Evolutionary conservation across 2,113 vertebrate genomes (phyloP).

Genomic region (Pteruthius melanotis): DNA sequence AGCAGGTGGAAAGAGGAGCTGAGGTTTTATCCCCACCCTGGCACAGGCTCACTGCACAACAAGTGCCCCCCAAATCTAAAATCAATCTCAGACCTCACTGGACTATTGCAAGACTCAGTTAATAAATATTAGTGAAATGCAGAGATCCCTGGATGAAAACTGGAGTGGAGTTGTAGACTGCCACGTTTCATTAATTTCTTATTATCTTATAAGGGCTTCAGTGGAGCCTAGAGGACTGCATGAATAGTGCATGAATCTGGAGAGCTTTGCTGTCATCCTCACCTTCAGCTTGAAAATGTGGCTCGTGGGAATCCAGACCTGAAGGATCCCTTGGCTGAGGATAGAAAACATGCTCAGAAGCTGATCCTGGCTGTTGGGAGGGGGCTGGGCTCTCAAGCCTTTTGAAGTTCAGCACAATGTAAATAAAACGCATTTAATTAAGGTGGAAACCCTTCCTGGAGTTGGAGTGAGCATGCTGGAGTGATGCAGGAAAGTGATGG

Average conservation of each 20-base stretch:
- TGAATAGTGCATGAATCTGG: constrained; percentile 55
- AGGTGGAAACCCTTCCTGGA: not conserved
- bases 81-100: not conserved
- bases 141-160: constrained; percentile 16
- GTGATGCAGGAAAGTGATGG: not conserved
- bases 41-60: not conserved
- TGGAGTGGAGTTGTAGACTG: constrained; percentile 22
- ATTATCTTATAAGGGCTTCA: constrained; percentile 55
- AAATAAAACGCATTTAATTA: not conserved
- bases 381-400: not conserved
- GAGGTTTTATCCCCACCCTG: not conserved
- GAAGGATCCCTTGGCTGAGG: not conserved
- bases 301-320: not conserved
- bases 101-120: not conserved
- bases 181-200: constrained; percentile 56
- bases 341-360: not conserved
- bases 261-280: constrained; percentile 27
- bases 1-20: not conserved
- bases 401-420: not conserved
- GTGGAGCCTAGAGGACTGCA: constrained; percentile 34
- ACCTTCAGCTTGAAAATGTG: constrained; percentile 11
- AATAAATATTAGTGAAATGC: constrained; percentile 42
- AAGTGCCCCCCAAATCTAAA: not conserved
- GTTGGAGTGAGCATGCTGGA: not conserved
- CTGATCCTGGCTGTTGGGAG: not conserved